Percentiles rank a stretch among this genome's conserved stretches.
Evolutionary conservation across 2,888 invertebrate species (phyloP).

Genomic region (Drosophila acutilabella): DNA sequence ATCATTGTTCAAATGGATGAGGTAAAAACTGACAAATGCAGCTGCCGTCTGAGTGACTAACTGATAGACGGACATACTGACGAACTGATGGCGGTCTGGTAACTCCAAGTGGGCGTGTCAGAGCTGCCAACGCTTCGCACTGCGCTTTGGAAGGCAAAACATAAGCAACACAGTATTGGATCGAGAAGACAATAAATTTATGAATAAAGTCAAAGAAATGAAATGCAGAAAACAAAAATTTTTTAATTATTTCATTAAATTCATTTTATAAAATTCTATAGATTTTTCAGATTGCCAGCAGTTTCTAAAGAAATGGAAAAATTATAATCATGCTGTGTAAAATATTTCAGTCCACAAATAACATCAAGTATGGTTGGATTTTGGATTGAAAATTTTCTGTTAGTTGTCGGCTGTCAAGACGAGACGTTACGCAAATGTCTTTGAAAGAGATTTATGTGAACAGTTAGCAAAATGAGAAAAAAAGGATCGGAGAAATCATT

Average conservation of each 20-base stretch:
- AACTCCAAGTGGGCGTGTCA: constrained; percentile 32
- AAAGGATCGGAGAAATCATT: constrained; percentile 20
- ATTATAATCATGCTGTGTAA: neutral
- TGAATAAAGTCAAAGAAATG: constrained; percentile 1
- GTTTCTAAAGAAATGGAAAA: neutral
- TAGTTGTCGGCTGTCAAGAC: neutral
- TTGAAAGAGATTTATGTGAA: constrained; percentile 21
- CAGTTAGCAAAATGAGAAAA: neutral
- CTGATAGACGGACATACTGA: constrained; percentile 26
- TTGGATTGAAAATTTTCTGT: neutral
- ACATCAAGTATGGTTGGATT: neutral
- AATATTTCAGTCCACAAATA: neutral
- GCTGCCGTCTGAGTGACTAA: constrained; percentile 21
- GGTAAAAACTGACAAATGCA: constrained; percentile 51
- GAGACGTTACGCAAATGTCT: constrained; percentile 6
- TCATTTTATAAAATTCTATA: neutral
- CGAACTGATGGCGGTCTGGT: constrained; percentile 20
- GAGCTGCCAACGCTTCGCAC: constrained; percentile 4
- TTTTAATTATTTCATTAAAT: neutral
- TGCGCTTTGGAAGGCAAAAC: neutral
- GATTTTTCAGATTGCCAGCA: neutral
- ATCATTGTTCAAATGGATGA: constrained; percentile 36
- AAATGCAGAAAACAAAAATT: neutral
- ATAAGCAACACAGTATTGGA: constrained; percentile 4
- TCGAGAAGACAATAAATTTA: neutral